Conservation (phyloP, 2,888 invertebrate species). For the Drosophila trichaetosa region DNA sequence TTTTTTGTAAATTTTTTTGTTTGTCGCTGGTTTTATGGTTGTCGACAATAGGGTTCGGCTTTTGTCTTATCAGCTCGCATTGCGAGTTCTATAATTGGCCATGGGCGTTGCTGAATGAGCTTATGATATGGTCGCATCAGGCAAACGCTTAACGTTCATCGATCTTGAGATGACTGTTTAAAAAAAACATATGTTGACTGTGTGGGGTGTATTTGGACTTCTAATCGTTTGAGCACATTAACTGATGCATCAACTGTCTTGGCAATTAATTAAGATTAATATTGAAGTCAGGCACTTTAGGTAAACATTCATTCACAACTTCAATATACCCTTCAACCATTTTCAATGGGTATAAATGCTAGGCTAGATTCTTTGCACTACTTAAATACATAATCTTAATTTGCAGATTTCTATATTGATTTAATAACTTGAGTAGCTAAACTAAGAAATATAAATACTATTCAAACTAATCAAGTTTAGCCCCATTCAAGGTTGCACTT, state of each 20-base stretch:
- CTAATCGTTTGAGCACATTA: conserved; percentile 1
- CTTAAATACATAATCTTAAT: background rate
- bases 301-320: background rate
- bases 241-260: background rate
- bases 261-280: background rate
- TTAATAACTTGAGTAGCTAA: background rate
- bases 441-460: background rate
- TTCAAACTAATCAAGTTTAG: background rate
- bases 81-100: conserved; percentile 50
- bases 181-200: background rate
- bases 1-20: background rate
- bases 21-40: conserved; percentile 4
- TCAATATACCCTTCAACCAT: background rate
- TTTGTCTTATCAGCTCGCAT: conserved; percentile 44
- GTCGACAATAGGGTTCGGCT: conserved; percentile 1
- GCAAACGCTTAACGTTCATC: conserved; percentile 31
- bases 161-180: conserved; percentile 17
- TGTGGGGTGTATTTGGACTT: background rate
- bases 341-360: background rate
- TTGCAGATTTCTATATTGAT: background rate
- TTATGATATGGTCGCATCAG: conserved; percentile 46
- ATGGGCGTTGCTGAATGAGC: conserved; percentile 34
- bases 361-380: background rate
- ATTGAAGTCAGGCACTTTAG: background rate
- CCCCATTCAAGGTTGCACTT: background rate